These are phyloP conservation scores for Grammomys surdaster DNA, from an alignment of 2,113 vertebrate genomes.

Conservation along the genomic window DNA sequence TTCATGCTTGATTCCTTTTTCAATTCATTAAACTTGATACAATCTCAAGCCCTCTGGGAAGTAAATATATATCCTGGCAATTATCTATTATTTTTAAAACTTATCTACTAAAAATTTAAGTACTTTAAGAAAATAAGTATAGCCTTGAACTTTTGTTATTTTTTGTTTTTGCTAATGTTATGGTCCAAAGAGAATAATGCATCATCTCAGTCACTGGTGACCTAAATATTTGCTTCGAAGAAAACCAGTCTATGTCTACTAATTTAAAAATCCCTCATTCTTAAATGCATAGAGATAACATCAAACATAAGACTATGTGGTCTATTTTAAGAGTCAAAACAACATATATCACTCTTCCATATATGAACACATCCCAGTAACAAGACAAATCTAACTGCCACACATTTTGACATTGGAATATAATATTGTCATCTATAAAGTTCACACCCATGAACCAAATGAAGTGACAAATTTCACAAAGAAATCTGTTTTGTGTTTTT, in stretches of 20 bases:
- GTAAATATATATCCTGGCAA: background rate
- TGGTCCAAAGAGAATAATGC: background rate
- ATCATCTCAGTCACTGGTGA: background rate
- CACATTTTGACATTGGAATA: background rate
- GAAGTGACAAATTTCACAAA: background rate
- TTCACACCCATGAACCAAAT: background rate
- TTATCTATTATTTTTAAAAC: background rate
- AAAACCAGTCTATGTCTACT: background rate
- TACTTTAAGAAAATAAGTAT: background rate
- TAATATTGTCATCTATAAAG: background rate
- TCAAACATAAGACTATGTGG: background rate
- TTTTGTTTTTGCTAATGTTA: background rate
- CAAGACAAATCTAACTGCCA: background rate
- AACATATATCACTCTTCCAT: background rate
- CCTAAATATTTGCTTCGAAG: too few species aligned
- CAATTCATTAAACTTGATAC: background rate
- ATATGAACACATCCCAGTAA: background rate
- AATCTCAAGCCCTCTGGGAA: background rate
- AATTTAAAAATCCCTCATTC: background rate
- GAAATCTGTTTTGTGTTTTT: background rate
- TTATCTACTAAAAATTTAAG: background rate
- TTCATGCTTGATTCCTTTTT: background rate
- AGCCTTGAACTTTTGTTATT: background rate
- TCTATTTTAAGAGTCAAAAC: background rate
- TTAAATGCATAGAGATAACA: too few species aligned